Conservation (phyloP, 2,113 vertebrate species). For the Anhinga anhinga region DNA sequence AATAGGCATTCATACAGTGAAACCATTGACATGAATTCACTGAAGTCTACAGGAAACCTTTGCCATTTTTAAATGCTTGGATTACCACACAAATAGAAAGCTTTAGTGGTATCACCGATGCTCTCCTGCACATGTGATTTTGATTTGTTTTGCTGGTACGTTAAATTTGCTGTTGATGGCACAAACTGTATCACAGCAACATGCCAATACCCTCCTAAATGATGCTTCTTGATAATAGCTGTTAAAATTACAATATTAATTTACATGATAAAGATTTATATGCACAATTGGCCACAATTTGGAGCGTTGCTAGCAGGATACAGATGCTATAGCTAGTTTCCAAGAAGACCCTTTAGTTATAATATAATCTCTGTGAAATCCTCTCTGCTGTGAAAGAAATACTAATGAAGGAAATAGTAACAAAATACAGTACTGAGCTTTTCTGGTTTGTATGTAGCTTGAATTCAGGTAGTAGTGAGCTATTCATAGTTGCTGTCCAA, state of each 20-base stretch:
- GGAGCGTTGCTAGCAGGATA: background rate
- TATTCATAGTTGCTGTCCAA: background rate
- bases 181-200: background rate
- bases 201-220: background rate
- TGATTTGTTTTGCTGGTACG: background rate
- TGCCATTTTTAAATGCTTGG: background rate
- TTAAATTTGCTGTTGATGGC: background rate
- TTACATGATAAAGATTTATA: background rate
- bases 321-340: background rate
- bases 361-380: background rate
- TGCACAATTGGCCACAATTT: background rate
- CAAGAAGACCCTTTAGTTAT: background rate
- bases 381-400: background rate
- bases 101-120: background rate
- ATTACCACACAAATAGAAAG: background rate
- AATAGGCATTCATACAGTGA: background rate
- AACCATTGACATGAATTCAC: background rate
- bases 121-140: background rate
- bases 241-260: slow-evolving; percentile 20
- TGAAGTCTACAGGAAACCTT: background rate
- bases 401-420: background rate
- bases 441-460: background rate
- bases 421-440: background rate
- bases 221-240: background rate
- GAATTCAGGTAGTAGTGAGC: background rate